Base-by-base conservation (phyloP, 2,888 invertebrate genomes). In the Eupithecia abbreviata region DNA sequence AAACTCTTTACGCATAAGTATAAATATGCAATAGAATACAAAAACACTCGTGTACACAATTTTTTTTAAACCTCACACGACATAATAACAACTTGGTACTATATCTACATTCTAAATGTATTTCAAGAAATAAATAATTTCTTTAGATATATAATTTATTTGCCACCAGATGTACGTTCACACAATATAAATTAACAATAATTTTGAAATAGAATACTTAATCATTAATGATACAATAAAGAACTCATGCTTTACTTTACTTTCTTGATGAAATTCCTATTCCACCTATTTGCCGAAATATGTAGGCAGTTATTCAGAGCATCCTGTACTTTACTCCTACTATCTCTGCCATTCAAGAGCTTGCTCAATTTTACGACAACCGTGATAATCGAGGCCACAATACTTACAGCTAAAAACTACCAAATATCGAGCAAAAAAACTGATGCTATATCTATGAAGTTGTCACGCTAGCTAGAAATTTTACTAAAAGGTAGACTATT, bases 341-440 rank as follows among this genome's bases (percentile, higher is more conserved):
- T 49, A 72, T 70, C 85, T 70, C 43, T 41, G 12, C 68, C 88
- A 91, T 92, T 91, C 87, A 90, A 76, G 77, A 79, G 81, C 82
- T 83, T 83, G 86, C 85, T 83, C 86, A 83, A 86, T 86, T 89
- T 88, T 86, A 87, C 84, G 93, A 93, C 93, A 92, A 84, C 89
- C 93, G 90, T 93, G 90, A 89, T 92, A 94, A 94, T 93, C 89
- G 92, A 82, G 80, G 85, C 87, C 86, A 91, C 90, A 88, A 90
- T 86, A 85, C 84, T 88, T 86, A 82, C 82, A 51, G 62, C 71
- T 81, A 81, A 84, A 84, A 83, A 81, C 80, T 79, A 75, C 79
- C 51, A 79, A 81, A 80, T 74, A 75, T 51, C 72, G n/a, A 42
- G 65, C 43, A 80, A 81, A 78, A 81, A 82, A 78, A 75, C 77